A percentile compares a stretch with the other conserved stretches of the same genome.
phyloP scores from a whole-genome alignment of 2,888 invertebrate species.

The Clistopyga incitator region DNA sequence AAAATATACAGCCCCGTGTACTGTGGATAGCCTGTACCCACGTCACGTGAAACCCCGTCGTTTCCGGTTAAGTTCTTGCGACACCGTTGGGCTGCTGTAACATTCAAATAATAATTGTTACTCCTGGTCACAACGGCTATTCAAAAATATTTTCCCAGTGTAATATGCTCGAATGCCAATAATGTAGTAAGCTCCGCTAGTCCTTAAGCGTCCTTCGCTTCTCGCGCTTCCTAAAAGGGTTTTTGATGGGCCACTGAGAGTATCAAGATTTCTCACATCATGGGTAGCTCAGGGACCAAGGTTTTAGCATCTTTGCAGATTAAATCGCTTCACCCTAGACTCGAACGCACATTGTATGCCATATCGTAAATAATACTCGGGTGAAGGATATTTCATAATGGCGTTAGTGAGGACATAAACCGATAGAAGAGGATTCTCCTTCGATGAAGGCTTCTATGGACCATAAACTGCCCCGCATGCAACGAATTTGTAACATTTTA shows the following conservation, averaged over 20 bases:
- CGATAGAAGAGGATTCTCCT: slow-evolving; percentile 65
- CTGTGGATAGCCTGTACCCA: slow-evolving; percentile 48
- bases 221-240: background rate
- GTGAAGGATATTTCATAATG: slow-evolving; percentile 48
- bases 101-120: slow-evolving; percentile 41
- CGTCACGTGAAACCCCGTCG: slow-evolving; percentile 43
- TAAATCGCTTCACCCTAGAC: slow-evolving; percentile 32
- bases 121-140: slow-evolving; percentile 26
- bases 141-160: slow-evolving; percentile 39
- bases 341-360: slow-evolving; percentile 11
- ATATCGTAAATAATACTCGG: slow-evolving; percentile 31
- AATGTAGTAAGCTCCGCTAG: slow-evolving; percentile 9
- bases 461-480: no score
- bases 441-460: slow-evolving; percentile 76
- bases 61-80: background rate
- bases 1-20: slow-evolving; percentile 77
- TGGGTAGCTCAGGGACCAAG: background rate
- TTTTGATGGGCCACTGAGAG: background rate
- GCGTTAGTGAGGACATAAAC: slow-evolving; percentile 62
- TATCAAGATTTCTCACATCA: slow-evolving; percentile 13
- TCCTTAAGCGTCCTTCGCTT: background rate
- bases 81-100: background rate
- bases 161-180: slow-evolving; percentile 10
- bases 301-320: slow-evolving; percentile 13
- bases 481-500: no score